phyloP scores from a whole-genome alignment of 2,113 vertebrate genomes.

The Sminthopsis crassicaudata region DNA sequence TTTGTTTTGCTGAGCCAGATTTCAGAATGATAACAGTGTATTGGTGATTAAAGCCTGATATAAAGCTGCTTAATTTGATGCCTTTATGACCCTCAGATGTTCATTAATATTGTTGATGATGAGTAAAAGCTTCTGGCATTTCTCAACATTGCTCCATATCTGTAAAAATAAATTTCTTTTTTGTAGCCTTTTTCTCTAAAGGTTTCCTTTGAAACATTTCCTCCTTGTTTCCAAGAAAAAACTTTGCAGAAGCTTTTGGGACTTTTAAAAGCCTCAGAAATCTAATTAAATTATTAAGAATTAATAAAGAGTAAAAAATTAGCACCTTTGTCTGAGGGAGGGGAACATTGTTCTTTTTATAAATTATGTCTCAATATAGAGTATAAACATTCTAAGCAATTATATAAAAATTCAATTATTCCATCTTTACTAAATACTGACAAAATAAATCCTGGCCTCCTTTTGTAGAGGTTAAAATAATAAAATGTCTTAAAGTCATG shows the following conservation, averaged over 20 bases:
- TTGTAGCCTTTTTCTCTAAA: constrained; percentile 49
- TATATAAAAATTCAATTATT: constrained; percentile 69
- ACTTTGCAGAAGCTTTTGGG: neutral
- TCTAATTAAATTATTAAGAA: neutral
- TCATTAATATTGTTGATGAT: constrained; percentile 67
- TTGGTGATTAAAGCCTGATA: constrained; percentile 65
- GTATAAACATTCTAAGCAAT: constrained; percentile 69
- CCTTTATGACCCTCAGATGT: constrained; percentile 44
- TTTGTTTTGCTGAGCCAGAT: constrained; percentile 58
- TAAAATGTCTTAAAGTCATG: constrained; percentile 19
- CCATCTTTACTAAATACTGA: constrained; percentile 46
- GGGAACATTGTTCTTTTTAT: constrained; percentile 56
- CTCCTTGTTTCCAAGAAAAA: constrained; percentile 26
- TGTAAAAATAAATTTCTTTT: constrained; percentile 50
- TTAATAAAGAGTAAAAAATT: constrained; percentile 28
- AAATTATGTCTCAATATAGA: constrained; percentile 15
- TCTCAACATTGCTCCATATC: constrained; percentile 31
- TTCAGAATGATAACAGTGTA: constrained; percentile 70
- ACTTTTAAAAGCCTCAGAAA: neutral
- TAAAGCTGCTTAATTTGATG: constrained; percentile 58
- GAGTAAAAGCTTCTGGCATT: constrained; percentile 26
- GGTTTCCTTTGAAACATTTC: constrained; percentile 50
- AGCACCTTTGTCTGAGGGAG: constrained; percentile 40
- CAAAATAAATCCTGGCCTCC: constrained; percentile 28
- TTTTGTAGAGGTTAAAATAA: constrained; percentile 45